Evolutionary conservation across 2,888 invertebrate species (phyloP), one percentile per base, ranked within the genome.

Genomic region (Sesia bembeciformis): DNA sequence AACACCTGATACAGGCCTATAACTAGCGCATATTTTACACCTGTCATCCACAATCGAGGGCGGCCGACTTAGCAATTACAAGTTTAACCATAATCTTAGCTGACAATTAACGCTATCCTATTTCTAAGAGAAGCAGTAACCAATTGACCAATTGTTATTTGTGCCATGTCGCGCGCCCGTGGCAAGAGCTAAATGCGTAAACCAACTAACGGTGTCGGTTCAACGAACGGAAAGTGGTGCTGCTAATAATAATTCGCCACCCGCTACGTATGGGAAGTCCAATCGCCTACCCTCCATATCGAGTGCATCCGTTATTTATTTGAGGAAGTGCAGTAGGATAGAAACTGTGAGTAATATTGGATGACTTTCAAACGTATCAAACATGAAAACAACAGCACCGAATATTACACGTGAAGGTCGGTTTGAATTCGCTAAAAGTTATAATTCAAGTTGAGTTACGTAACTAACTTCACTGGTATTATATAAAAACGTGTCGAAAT

Each of bases 131-230:
- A 62, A 64, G 60, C 63, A 71, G 66, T 63, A 68, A 72, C 70
- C 72, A 75, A 78, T 78, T 75, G 74, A 72, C 70, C 73, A 76
- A 83, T 86, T 86, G 77, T 82, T 84, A 87, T 86, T 87, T 75
- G 76, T 84, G 86, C 80, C 87, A 84, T 83, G 84, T 80, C 76
- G 73, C 74, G 67, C 65, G 70, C 69, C 69, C 61, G 66, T 65
- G 74, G 79, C 76, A 78, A 83, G 81, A 84, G 67, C 82, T 82
- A 78, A 81, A 83, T 82, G 82, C 81, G 84, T 85, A 77, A 81
- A 83, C 68, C 72, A 70, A 68, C 68, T 87, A 88, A 88, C 88
- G 87, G 88, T 84, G 76, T 74, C 78, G 67, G 87, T 86, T 88
- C 87, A 85, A 72, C 74, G 87, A 81, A 85, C 88, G 71, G 81